phyloP scores from a whole-genome alignment of 2,888 invertebrate species.

The Agonopterix alstromeriana region DNA sequence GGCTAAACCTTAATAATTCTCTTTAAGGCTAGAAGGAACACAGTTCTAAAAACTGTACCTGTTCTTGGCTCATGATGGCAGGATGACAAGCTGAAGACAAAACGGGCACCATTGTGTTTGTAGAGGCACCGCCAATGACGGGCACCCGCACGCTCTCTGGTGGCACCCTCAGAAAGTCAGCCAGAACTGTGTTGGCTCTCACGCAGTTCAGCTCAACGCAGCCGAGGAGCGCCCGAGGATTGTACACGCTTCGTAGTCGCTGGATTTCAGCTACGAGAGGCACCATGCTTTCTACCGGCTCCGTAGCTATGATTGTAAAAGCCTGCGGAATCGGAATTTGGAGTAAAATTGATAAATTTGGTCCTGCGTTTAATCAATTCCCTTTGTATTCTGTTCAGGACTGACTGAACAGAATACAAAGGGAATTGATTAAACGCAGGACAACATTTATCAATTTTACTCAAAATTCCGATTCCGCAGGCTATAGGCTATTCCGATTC shows the following conservation, averaged over 20 bases:
- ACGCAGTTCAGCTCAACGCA: slow-evolving; percentile 84
- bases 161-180: slow-evolving; percentile 78
- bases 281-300: slow-evolving; percentile 82
- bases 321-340: slow-evolving; percentile 29
- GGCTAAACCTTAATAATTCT: no score
- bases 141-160: slow-evolving; percentile 80
- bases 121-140: slow-evolving; percentile 82
- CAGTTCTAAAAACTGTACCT: slow-evolving; percentile 38
- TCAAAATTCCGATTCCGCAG: slow-evolving; percentile 21
- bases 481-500: no score
- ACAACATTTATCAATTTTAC: not conserved
- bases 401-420: no score
- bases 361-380: no score
- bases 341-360: not conserved
- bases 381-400: no score
- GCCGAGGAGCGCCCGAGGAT: slow-evolving; percentile 72
- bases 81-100: slow-evolving; percentile 79
- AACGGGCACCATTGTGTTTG: slow-evolving; percentile 82
- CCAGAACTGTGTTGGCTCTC: slow-evolving; percentile 82
- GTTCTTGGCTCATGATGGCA: slow-evolving; percentile 62
- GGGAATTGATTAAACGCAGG: no score
- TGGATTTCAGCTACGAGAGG: slow-evolving; percentile 83
- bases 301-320: slow-evolving; percentile 60
- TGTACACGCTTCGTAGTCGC: slow-evolving; percentile 65
- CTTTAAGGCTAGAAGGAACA: no score